Conservation (phyloP, 2,113 vertebrate species). For the Stigmatopora nigra region DNA sequence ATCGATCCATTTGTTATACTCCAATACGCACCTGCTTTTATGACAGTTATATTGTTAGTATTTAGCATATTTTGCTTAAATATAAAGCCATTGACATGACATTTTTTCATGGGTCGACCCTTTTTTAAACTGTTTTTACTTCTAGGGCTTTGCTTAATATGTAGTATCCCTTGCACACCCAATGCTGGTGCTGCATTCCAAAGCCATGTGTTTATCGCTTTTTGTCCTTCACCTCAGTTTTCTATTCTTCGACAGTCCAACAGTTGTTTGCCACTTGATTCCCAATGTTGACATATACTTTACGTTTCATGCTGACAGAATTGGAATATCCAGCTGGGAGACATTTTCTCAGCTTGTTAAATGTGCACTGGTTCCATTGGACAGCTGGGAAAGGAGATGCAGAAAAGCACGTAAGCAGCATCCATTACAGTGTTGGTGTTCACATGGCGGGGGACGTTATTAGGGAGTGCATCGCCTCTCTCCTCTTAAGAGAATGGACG, state of each 20-base stretch:
- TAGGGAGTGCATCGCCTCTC: constrained; percentile 89
- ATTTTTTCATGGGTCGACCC: neutral
- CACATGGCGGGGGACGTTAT: constrained; percentile 85
- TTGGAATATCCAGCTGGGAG: constrained; percentile 56
- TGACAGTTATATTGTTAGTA: neutral
- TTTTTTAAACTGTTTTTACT: neutral
- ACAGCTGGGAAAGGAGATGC: constrained; percentile 34
- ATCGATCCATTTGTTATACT: too few species aligned
- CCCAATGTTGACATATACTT: constrained; percentile 51
- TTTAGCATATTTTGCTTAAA: neutral
- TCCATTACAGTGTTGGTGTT: constrained; percentile 73
- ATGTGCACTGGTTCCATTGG: constrained; percentile 25
- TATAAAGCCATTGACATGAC: neutral
- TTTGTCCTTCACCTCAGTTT: constrained; percentile 66
- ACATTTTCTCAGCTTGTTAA: constrained; percentile 52
- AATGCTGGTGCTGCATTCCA: constrained; percentile 58
- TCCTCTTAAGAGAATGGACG: constrained; percentile 91
- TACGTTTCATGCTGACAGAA: constrained; percentile 69
- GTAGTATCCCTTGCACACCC: constrained; percentile 32
- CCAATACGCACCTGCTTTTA: too few species aligned
- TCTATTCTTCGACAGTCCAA: constrained; percentile 65
- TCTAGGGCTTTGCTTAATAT: constrained; percentile 37
- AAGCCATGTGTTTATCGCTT: constrained; percentile 59
- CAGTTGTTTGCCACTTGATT: constrained; percentile 68
- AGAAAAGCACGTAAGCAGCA: constrained; percentile 52